phyloP scores from a whole-genome alignment of 2,113 vertebrate species.

The Laticauda laticaudata region DNA sequence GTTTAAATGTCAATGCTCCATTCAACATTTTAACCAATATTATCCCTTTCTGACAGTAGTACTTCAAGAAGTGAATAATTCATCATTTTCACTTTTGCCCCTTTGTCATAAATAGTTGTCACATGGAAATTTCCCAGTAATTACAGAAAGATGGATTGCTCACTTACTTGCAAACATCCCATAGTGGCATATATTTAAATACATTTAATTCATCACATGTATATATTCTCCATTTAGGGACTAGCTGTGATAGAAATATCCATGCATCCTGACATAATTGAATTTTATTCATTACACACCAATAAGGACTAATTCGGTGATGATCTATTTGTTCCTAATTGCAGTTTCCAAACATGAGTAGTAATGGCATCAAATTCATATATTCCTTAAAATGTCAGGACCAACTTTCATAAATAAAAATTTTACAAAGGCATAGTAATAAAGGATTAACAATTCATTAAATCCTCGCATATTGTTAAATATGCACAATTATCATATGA shows the following conservation, averaged over 20 bases:
- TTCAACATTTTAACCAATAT: constrained; percentile 60
- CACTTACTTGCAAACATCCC: neutral
- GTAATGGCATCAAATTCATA: neutral
- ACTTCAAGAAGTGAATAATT: constrained; percentile 46
- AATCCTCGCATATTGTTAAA: neutral
- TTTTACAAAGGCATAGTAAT: neutral
- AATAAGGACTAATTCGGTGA: neutral
- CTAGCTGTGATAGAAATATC: neutral
- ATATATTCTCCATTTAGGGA: neutral
- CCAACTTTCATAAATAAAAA: neutral
- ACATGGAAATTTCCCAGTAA: neutral
- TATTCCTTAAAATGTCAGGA: neutral
- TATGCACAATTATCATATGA: neutral
- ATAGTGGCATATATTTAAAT: neutral
- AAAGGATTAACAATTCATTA: neutral
- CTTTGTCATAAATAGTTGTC: constrained; percentile 26
- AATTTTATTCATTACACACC: neutral
- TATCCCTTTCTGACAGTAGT: constrained; percentile 41
- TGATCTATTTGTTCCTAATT: neutral
- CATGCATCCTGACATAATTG: neutral
- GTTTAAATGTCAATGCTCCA: neutral
- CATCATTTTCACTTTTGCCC: constrained; percentile 13
- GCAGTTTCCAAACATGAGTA: neutral
- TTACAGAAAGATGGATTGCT: constrained; percentile 24
- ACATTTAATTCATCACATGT: neutral